Conservation (phyloP, 2,113 vertebrate genomes). For the Vicugna pacos region DNA sequence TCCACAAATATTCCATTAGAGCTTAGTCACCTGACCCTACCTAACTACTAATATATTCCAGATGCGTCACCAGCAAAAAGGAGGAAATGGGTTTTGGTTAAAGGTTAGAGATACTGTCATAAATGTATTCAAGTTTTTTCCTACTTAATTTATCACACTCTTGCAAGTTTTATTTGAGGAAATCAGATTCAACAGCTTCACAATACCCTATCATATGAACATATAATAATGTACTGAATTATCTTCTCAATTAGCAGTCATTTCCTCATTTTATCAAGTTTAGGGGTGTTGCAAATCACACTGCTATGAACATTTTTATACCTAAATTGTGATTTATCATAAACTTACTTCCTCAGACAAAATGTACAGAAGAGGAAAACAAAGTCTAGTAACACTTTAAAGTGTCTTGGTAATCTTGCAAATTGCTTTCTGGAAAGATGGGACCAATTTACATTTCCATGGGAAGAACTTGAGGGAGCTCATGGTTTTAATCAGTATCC, state of each 20-base stretch:
- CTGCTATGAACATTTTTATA: neutral
- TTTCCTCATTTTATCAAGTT: neutral
- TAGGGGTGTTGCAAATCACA: neutral
- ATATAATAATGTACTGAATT: neutral
- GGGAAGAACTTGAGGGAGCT: neutral
- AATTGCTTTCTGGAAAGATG: neutral
- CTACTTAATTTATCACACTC: neutral
- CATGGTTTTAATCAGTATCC: neutral
- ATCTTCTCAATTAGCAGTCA: neutral
- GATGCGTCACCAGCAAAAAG: neutral
- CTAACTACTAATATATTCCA: neutral
- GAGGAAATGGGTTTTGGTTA: neutral
- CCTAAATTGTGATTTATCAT: conserved; percentile 1
- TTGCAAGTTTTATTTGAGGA: neutral
- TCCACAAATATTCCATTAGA: neutral
- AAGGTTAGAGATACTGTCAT: neutral
- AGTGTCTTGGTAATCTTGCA: neutral
- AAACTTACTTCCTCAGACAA: neutral
- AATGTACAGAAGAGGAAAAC: conserved; percentile 21
- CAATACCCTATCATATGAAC: neutral
- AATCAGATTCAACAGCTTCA: neutral
- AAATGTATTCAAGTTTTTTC: neutral
- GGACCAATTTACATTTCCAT: neutral
- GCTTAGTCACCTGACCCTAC: neutral
- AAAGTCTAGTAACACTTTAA: neutral